Base-by-base conservation (phyloP, 2,113 vertebrate genomes). In the Panurus biarmicus region DNA sequence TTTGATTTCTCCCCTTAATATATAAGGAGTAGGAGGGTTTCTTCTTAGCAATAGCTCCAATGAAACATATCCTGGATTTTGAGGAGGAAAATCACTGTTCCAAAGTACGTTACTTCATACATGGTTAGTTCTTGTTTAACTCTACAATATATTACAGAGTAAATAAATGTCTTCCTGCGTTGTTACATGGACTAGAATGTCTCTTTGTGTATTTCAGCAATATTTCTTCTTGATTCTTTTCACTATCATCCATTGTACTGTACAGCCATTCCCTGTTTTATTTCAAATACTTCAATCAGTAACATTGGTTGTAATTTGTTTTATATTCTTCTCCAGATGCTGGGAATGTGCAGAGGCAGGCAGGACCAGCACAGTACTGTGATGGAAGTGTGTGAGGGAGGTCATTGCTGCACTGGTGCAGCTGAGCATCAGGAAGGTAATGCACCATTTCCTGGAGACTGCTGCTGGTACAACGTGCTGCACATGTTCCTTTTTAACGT, bases 231-330 rank as follows among this genome's bases (percentile, higher is more conserved):
- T 42, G 13, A 40, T 54, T 73, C 23, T 80, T 57, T 79, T 57
- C 50, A 47, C 26, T 16, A 36, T 33, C 1, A 0, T 50, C 31
- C 13, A 5, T 11, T 6, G 5, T 35, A 48, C 22, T 6, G 23
- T 10, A 25, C 7, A 35, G 33, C 12, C 42, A 33, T 64, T 86
- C 10, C 15, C 40, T 33, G 28, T 14, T 93, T 71, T 5, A 2
- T 78, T 78, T 82, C 0, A 0, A 76, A n/a, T 28, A 36, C 9
- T 72, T 82, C 36, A 82, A 9, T 17, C 31, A 29, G 40, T 78
- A 53, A 74, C 40, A 87, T 57, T 16, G 40, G 17, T 28, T 48
- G 31, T 8, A 48, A 38, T 58, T 77, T 2, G 4, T 23, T 89
- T 69, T 28, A 40, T 29, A 14, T 21, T 82, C 28, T 82, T 89